phyloP scores from a whole-genome alignment of 2,888 invertebrate genomes.

The Dicyrtomina minuta region DNA sequence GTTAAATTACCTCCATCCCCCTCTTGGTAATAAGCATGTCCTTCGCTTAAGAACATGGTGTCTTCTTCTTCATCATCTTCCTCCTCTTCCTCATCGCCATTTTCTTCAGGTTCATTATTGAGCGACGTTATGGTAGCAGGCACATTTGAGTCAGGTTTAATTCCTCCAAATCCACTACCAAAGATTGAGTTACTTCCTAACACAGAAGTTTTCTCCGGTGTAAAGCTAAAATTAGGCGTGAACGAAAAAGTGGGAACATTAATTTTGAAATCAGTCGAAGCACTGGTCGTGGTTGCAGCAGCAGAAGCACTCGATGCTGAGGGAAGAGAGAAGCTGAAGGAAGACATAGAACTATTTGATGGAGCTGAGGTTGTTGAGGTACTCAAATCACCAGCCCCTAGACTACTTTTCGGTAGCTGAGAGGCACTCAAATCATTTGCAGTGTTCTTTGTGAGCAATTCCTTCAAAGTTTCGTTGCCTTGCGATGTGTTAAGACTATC shows the following conservation, averaged over 20 bases:
- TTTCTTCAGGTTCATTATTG: slow-evolving; percentile 33
- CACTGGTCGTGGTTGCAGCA: slow-evolving; percentile 25
- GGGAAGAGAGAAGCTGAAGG: slow-evolving; percentile 39
- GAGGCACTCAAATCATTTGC: not conserved
- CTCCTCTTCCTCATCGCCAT: slow-evolving; percentile 41
- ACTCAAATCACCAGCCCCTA: not conserved
- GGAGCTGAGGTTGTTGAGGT: not conserved
- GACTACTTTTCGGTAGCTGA: not conserved
- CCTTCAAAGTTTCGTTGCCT: slow-evolving; percentile 26
- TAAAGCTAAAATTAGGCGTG: slow-evolving; percentile 31
- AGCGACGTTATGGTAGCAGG: slow-evolving; percentile 17
- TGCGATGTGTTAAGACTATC: not conserved
- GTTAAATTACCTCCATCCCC: slow-evolving; percentile 22
- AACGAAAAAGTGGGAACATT: slow-evolving; percentile 40
- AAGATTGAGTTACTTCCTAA: slow-evolving; percentile 1
- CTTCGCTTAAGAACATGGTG: slow-evolving; percentile 41
- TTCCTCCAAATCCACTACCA: not conserved
- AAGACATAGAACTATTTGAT: slow-evolving; percentile 19
- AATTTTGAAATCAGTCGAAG: slow-evolving; percentile 30
- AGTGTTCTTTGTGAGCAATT: slow-evolving; percentile 20
- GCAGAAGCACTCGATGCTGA: not conserved
- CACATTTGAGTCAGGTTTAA: slow-evolving; percentile 13
- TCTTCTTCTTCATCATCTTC: slow-evolving; percentile 46
- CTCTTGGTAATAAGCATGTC: slow-evolving; percentile 12
- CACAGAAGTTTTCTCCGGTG: not conserved